Percentiles rank a stretch among this genome's conserved stretches.
These are phyloP conservation scores for Eilema griseolum DNA, from an alignment of 2,888 invertebrate genomes.

Conservation along the genomic window DNA sequence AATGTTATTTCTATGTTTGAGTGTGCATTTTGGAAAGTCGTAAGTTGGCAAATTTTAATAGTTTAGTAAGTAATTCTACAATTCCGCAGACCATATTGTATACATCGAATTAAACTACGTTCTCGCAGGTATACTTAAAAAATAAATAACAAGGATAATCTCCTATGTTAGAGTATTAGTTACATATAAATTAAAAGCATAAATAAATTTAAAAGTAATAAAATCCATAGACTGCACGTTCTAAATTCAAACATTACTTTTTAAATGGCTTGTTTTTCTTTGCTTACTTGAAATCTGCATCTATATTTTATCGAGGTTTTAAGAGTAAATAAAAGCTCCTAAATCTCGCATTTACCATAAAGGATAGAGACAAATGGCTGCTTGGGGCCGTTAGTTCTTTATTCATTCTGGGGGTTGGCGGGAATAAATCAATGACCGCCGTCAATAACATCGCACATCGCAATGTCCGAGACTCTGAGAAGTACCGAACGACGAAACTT, in stretches of 20 bases:
- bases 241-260: neutral
- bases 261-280: neutral
- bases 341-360: slow-evolving; percentile 81
- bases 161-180: too few relatives aligned
- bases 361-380: slow-evolving; percentile 81
- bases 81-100: neutral
- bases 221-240: neutral
- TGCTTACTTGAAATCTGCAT: neutral
- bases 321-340: slow-evolving; percentile 65
- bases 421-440: slow-evolving; percentile 67
- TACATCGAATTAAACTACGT: neutral
- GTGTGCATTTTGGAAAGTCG: neutral
- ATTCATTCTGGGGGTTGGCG: slow-evolving; percentile 76
- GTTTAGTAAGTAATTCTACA: neutral
- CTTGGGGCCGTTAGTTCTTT: slow-evolving; percentile 69
- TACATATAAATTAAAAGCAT: neutral
- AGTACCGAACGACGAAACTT: slow-evolving; percentile 23
- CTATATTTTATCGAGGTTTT: slow-evolving; percentile 25
- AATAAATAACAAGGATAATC: too few relatives aligned
- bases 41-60: neutral
- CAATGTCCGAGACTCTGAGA: slow-evolving; percentile 28
- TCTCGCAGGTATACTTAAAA: too few relatives aligned
- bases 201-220: neutral
- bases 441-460: slow-evolving; percentile 65
- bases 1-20: slow-evolving; percentile 27